Base-by-base conservation (phyloP, 2,797 vertebrate genomes). In the Ctenosaura bakeri region DNA sequence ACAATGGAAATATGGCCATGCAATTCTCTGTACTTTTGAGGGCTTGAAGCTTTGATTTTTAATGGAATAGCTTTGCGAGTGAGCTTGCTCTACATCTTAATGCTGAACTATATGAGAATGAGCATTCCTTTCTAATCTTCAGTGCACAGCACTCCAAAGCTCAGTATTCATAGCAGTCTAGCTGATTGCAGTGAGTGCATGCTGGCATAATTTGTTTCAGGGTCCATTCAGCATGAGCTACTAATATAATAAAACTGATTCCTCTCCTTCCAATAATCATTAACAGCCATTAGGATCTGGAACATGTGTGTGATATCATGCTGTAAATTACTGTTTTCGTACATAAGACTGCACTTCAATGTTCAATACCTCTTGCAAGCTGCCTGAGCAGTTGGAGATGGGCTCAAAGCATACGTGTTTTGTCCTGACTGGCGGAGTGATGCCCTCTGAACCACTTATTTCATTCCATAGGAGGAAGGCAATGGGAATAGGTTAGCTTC, bases 1-100 rank as follows among this genome's bases (percentile, higher is more conserved):
- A 50, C 77, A 77, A 6, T 88, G 0, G 74, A 56, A 54, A 59
- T 79, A 91, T 83, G 85, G 20, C 69, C 20, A 80, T n/a, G 93
- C 18, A 64, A 90, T 91, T 90, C 42, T 84, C 46, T 91, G 35
- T 89, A 1, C n/a, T 91, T 6, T 92, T 71, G 50, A 86, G 88
- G 6, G 10, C 6, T 80, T 84, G 3, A 24, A 29, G 78, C 77
- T 66, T 92, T 96, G 74, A 86, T 86, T 59, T 87, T 87, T 93
- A 91, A 18, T 92, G 66, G 66, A 56, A 26, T 0, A 82, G 24
- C 90, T 92, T 52, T 93, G 38, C 88, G 84, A 78, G 16, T 29
- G 16, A 92, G 24, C 1, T n/a, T 86, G 6, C 78, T 32, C 7
- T 26, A 80, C 62, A 81, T n/a, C 26, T 87, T 82, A 80, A 66